phyloP scores from a whole-genome alignment of 2,888 invertebrate genomes.

The Calameuta filiformis region DNA sequence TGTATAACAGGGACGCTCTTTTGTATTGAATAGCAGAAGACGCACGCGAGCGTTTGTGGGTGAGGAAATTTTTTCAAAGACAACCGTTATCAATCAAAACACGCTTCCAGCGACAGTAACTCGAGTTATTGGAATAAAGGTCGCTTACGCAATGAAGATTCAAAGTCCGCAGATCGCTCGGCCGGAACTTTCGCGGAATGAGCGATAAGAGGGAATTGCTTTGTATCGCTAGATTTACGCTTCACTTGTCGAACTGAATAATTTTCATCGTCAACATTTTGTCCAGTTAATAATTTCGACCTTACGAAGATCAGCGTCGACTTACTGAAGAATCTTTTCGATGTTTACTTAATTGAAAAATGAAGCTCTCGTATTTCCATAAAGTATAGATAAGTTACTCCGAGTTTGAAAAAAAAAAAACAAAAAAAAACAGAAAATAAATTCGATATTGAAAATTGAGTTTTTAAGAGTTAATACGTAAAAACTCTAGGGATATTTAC shows the following conservation, averaged over 20 bases:
- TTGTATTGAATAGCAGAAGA: background rate
- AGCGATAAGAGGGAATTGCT: constrained; percentile 22
- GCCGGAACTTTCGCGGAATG: constrained; percentile 2
- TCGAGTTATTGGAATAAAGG: constrained; percentile 24
- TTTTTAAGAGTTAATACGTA: no score
- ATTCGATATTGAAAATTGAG: no score
- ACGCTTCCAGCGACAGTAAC: background rate
- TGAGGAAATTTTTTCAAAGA: background rate
- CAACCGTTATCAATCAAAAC: constrained; percentile 53
- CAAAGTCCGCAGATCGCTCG: constrained; percentile 35
- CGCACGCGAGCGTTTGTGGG: background rate
- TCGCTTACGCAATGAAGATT: constrained; percentile 32
- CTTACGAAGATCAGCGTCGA: no score
- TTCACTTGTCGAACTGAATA: background rate
- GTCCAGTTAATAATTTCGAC: background rate
- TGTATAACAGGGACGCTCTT: background rate
- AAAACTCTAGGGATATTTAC: no score
- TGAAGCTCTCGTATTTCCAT: no score
- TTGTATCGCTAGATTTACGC: background rate
- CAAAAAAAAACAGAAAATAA: no score
- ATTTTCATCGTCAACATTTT: background rate
- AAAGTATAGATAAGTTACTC: no score
- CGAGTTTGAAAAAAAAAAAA: no score
- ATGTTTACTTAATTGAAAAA: no score
- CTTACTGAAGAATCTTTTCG: no score